A percentile compares a stretch with the other conserved stretches of the same genome.
phyloP scores from a whole-genome alignment of 2,888 invertebrate genomes.

The Lasius platythorax region DNA sequence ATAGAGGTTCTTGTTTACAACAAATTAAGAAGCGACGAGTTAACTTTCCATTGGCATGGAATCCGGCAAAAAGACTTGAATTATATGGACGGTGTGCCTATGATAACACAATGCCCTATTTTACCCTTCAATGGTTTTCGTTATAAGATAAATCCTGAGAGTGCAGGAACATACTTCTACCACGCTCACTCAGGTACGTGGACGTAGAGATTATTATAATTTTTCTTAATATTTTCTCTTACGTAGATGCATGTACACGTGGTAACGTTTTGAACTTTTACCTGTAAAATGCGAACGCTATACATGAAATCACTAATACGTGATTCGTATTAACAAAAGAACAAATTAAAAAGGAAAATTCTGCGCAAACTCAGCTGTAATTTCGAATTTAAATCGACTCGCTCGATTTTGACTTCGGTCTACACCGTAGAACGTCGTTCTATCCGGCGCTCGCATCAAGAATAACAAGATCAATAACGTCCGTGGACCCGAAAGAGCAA shows the following conservation, averaged over 20 bases:
- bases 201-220: neutral
- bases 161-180: conserved; percentile 76
- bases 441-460: conserved; percentile 22
- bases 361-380: neutral
- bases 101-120: conserved; percentile 85
- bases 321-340: neutral
- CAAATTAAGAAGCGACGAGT: conserved; percentile 72
- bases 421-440: conserved; percentile 29
- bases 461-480: conserved; percentile 66
- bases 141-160: conserved; percentile 77
- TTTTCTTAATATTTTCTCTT: neutral
- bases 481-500: conserved; percentile 24
- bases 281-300: neutral
- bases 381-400: conserved; percentile 21
- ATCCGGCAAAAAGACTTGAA: conserved; percentile 80
- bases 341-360: neutral
- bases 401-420: conserved; percentile 40
- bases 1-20: conserved; percentile 77
- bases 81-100: conserved; percentile 85
- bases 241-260: no score
- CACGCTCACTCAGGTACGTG: conserved; percentile 86
- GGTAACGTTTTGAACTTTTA: neutral
- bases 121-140: conserved; percentile 80
- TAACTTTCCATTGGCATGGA: conserved; percentile 87
- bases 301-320: neutral